Base-by-base conservation (phyloP, 2,113 vertebrate genomes). In the Lota lota region DNA sequence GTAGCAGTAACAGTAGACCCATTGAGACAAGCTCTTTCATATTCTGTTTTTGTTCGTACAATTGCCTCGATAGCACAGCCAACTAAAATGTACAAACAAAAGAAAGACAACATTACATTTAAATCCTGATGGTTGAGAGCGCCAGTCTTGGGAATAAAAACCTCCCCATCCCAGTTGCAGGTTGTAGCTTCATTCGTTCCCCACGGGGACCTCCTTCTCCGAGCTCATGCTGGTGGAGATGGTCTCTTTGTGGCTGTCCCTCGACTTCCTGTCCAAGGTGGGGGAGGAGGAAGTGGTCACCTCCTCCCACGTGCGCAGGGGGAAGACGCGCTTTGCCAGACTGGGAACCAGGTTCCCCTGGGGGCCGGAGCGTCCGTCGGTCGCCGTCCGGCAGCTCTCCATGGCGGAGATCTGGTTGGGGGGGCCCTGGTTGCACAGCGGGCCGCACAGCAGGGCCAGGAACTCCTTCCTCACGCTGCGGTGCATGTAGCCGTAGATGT, bases 401-500 rank as follows among this genome's bases (percentile, higher is more conserved):
- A 82, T 83, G 0, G 80, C 89, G 0, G 90, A 93, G 67, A 83
- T 88, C 72, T 91, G 90, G 8, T 79, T 81, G 2, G 84, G 81
- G 33, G 75, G 82, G 1, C 83, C 85, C 65, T 88, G 83, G 61
- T 87, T 91, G 78, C 92, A 92, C 73, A 93, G 90, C 0, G 93
- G 67, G n/a, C 89, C 92, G 2, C 89, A 94, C 58, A 96, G 87
- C 75, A 94, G 74, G 0, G 89, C 85, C 20, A 92, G 79, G 74
- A 93, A 92, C 69, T 94, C 93, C 66, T 92, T 92, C 66, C 92
- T 87, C 63, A 94, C 93, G 4, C 93, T 93, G 65, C 94, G 93
- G 80, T 95, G 94, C 93, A 94, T 94, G 91, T 95, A 96, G 10
- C 95, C 94, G 11, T 94, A 95, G 83, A 95, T 92, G 79, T 95